Conservation (phyloP, 2,888 invertebrate genomes). For the Notodonta ziczac region DNA sequence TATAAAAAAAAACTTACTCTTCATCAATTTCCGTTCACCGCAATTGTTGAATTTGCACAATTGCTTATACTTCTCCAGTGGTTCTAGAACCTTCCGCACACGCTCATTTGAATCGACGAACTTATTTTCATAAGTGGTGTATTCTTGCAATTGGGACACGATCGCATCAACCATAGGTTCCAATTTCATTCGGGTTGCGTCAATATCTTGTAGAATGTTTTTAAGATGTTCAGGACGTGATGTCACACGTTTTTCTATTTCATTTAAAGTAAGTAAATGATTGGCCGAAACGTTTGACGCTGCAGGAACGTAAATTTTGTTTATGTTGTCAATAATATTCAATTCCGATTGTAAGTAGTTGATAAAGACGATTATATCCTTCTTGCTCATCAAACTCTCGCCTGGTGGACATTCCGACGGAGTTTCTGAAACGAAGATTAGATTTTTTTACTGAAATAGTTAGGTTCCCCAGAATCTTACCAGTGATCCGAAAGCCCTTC, state of each 20-base stretch:
- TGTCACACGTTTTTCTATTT: conserved; percentile 32
- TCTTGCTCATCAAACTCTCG: conserved; percentile 7
- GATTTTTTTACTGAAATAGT: too few species aligned
- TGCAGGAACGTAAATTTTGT: conserved; percentile 29
- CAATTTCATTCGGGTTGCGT: conserved; percentile 26
- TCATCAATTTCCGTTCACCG: conserved; percentile 4
- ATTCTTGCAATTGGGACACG: conserved; percentile 24
- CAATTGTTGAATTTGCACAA: conserved; percentile 45
- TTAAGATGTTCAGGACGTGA: conserved; percentile 50
- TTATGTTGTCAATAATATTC: conserved; percentile 24
- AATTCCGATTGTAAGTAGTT: conserved; percentile 27
- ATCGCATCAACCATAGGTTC: conserved; percentile 33
- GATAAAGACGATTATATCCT: conserved; percentile 47
- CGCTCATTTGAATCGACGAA: conserved; percentile 20
- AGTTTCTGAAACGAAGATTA: not conserved
- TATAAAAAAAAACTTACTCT: conserved; percentile 15
- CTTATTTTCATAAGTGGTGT: conserved; percentile 20
- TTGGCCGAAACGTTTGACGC: conserved; percentile 30
- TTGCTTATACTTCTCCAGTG: conserved; percentile 18
- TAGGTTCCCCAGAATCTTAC: too few species aligned
- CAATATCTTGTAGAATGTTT: conserved; percentile 49
- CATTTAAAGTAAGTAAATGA: conserved; percentile 28
- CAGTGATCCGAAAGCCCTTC: too few species aligned
- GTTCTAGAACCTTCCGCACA: conserved; percentile 6
- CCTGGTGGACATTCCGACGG: not conserved